A percentile compares a stretch with the other conserved stretches of the same genome.
phyloP scores from a whole-genome alignment of 2,113 vertebrate species.

The Leuciscus idus region DNA sequence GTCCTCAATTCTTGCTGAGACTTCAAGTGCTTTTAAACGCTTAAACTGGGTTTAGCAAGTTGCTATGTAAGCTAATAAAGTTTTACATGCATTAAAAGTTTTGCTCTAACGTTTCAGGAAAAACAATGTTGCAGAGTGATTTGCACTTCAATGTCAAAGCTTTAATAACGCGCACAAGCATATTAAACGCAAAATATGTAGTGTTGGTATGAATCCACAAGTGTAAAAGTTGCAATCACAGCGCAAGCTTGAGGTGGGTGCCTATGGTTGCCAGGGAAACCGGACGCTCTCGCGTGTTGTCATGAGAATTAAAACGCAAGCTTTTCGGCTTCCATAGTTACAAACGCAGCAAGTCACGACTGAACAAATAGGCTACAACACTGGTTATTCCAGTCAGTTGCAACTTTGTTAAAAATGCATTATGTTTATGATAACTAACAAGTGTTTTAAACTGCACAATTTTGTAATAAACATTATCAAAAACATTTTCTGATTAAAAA shows the following conservation, averaged over 20 bases:
- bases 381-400: constrained; percentile 3
- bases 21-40: not conserved
- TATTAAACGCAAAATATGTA: not conserved
- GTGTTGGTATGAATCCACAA: not conserved
- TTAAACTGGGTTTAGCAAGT: not conserved
- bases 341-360: constrained; percentile 34
- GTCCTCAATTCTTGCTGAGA: not conserved
- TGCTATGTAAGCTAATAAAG: not conserved
- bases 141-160: not conserved
- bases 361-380: not conserved
- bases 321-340: constrained; percentile 62
- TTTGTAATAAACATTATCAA: not conserved
- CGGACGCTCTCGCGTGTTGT: constrained; percentile 61
- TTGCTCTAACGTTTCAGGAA: not conserved
- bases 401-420: not conserved
- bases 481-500: not conserved
- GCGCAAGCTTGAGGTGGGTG: not conserved
- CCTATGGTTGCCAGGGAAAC: constrained; percentile 64
- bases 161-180: not conserved
- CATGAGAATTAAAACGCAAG: constrained; percentile 66
- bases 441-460: not conserved
- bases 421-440: not conserved
- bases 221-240: constrained; percentile 42
- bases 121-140: not conserved
- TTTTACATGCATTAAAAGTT: not conserved